phyloP scores from a whole-genome alignment of 2,888 invertebrate genomes.

The Caenorhabditis sp. region DNA sequence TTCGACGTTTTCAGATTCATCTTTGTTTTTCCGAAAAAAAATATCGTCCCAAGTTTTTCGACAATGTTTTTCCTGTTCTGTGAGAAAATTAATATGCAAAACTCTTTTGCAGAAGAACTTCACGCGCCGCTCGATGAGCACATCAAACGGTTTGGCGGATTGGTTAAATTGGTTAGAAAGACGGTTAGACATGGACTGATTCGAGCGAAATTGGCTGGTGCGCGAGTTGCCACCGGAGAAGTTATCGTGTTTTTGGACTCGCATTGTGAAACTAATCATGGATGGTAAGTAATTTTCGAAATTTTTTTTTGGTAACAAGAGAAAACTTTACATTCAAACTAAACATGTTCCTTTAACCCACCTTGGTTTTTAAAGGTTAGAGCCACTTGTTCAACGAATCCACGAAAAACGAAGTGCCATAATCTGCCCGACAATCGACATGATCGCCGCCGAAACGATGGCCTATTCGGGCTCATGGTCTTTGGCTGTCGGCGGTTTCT shows the following conservation, averaged over 20 bases:
- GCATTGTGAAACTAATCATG: slow-evolving; percentile 84
- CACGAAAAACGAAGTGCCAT: slow-evolving; percentile 83
- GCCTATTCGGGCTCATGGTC: slow-evolving; percentile 75
- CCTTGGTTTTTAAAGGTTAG: slow-evolving; percentile 75
- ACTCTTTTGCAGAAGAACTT: slow-evolving; percentile 76
- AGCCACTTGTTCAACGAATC: slow-evolving; percentile 86
- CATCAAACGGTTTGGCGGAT: slow-evolving; percentile 74
- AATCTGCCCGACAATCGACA: slow-evolving; percentile 92
- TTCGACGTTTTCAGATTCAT: no score
- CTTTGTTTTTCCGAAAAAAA: not conserved
- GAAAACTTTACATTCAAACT: no score
- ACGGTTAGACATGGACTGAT: slow-evolving; percentile 85
- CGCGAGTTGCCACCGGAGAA: slow-evolving; percentile 82
- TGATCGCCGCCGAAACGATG: slow-evolving; percentile 84
- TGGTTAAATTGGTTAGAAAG: slow-evolving; percentile 81
- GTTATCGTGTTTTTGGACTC: slow-evolving; percentile 85
- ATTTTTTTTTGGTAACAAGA: no score
- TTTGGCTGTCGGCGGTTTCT: slow-evolving; percentile 68
- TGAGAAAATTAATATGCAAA: no score
- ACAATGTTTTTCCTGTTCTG: no score
- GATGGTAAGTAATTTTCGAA: slow-evolving; percentile 77
- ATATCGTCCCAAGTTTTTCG: no score
- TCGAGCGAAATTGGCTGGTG: slow-evolving; percentile 85
- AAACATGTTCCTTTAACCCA: not conserved
- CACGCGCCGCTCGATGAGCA: slow-evolving; percentile 83